These are phyloP conservation scores for Cartodere bifasciata DNA, from an alignment of 2,888 invertebrate species.

Conservation along the genomic window DNA sequence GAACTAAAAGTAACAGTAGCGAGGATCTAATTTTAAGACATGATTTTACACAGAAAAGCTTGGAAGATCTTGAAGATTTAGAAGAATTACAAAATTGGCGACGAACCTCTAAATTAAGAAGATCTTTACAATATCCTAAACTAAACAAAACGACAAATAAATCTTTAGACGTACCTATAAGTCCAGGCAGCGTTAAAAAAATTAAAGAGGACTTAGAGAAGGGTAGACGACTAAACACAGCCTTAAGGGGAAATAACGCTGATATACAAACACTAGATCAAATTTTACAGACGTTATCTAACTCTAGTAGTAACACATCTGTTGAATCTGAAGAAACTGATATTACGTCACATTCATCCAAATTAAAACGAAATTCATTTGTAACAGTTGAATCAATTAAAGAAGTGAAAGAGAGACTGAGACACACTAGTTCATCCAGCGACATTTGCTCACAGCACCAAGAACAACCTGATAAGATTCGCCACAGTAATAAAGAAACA, in stretches of 20 bases:
- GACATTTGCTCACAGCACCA: conserved; percentile 22
- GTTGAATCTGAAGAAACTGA: conserved; percentile 22
- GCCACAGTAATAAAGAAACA: conserved; percentile 21
- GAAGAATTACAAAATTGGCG: conserved; percentile 43
- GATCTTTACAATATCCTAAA: conserved; percentile 56
- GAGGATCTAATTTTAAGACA: conserved; percentile 31
- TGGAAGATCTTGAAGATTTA: conserved; percentile 29
- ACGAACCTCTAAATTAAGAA: conserved; percentile 48
- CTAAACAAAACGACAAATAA: conserved; percentile 20
- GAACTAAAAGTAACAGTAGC: conserved; percentile 38
- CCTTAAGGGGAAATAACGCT: conserved; percentile 40
- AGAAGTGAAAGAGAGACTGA: conserved; percentile 44
- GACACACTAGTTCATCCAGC: conserved; percentile 39
- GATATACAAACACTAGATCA: conserved; percentile 41
- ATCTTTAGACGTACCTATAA: conserved; percentile 33
- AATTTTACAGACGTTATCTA: conserved; percentile 35
- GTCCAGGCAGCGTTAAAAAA: conserved; percentile 40
- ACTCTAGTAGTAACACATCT: conserved; percentile 22
- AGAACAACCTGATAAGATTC: conserved; percentile 9
- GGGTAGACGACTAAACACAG: conserved; percentile 39
- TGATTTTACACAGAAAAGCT: conserved; percentile 24
- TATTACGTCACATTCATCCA: conserved; percentile 15
- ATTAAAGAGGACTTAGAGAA: conserved; percentile 43
- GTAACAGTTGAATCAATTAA: conserved; percentile 47
- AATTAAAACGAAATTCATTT: conserved; percentile 36